phyloP scores from a whole-genome alignment of 2,113 vertebrate genomes.

The Myotis davidii region DNA sequence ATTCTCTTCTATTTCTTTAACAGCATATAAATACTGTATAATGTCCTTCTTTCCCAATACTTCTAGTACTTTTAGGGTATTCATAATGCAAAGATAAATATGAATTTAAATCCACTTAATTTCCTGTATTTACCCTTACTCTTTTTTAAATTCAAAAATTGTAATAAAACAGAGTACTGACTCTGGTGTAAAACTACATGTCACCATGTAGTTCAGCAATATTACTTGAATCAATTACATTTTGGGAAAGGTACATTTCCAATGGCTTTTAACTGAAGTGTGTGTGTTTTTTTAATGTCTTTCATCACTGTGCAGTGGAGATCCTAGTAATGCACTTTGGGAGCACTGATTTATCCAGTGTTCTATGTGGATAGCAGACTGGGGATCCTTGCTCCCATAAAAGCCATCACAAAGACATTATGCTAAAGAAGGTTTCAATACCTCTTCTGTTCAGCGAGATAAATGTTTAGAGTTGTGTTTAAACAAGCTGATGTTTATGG shows the following conservation, averaged over 20 bases:
- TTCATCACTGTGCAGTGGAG: not conserved
- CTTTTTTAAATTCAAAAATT: not conserved
- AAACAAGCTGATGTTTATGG: conserved; percentile 57
- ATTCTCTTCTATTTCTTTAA: conserved; percentile 1
- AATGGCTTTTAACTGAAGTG: conserved; percentile 48
- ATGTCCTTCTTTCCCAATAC: not conserved
- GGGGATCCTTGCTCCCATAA: not conserved
- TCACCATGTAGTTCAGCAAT: conserved; percentile 47
- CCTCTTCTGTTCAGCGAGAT: not conserved
- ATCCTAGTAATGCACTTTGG: conserved; percentile 62
- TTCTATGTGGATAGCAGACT: conserved; percentile 34
- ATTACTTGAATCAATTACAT: conserved; percentile 27
- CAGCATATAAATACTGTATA: not conserved
- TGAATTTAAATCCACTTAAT: not conserved
- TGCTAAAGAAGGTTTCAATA: not conserved
- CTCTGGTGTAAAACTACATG: not conserved
- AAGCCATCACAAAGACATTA: conserved; percentile 49
- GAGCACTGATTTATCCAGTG: conserved; percentile 47
- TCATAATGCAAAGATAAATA: conserved; percentile 18
- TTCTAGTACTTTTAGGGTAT: not conserved
- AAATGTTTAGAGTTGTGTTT: conserved; percentile 44
- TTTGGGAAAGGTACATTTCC: conserved; percentile 55
- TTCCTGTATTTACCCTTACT: conserved; percentile 21
- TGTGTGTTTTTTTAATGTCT: not conserved
- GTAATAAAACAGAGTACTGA: not conserved